Evolutionary conservation across 2,888 invertebrate species (phyloP).

Genomic region (Hyles lineata): DNA sequence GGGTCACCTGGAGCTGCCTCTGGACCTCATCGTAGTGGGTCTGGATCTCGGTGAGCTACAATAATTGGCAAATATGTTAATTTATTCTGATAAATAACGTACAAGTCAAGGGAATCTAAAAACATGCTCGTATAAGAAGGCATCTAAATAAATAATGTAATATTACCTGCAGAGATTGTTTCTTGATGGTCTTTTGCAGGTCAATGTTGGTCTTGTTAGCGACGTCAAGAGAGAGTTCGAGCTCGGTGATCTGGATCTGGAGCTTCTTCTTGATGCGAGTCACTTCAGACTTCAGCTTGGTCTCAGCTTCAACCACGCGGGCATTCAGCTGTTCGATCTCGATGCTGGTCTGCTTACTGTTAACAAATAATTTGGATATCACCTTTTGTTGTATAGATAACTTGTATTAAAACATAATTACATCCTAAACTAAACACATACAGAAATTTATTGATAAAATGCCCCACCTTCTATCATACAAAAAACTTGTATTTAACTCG

Average conservation of each 20-base stretch:
- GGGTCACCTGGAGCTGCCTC: constrained; percentile 97
- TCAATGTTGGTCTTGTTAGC: constrained; percentile 99
- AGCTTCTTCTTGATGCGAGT: constrained; percentile 99
- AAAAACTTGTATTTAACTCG: constrained; percentile 82
- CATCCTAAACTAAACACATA: too few species aligned
- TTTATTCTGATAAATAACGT: background rate
- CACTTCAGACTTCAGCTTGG: constrained; percentile 97
- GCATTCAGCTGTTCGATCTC: constrained; percentile 98
- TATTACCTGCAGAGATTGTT: constrained; percentile 94
- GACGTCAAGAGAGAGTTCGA: constrained; percentile 98
- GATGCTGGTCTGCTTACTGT: constrained; percentile 98
- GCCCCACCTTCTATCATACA: constrained; percentile 86
- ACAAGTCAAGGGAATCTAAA: background rate
- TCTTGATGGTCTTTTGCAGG: constrained; percentile 98
- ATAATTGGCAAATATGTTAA: background rate
- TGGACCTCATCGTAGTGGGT: constrained; percentile 98
- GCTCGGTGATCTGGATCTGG: constrained; percentile 98
- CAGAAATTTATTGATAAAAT: background rate
- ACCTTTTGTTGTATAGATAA: background rate
- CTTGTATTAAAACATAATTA: background rate
- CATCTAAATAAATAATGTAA: background rate
- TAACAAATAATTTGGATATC: constrained; percentile 44
- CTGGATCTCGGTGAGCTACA: constrained; percentile 93
- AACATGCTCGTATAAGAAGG: background rate
- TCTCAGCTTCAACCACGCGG: constrained; percentile 98